Base-by-base conservation (phyloP, 2,797 vertebrate genomes). In the Botia kubotai region DNA sequence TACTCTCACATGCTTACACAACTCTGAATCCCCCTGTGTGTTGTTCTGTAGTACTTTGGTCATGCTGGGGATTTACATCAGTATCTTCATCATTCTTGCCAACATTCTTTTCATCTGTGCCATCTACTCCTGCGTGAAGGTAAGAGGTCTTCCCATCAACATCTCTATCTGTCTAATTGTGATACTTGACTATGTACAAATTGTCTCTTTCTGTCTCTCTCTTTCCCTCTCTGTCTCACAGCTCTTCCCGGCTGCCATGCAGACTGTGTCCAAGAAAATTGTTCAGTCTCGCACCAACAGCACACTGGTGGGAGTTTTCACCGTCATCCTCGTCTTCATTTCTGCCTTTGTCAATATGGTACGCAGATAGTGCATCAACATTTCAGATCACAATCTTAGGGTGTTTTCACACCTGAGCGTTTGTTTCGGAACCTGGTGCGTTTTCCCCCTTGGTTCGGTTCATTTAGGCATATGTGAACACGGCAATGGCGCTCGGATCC, bases 321-420 rank as follows among this genome's bases (percentile, higher is more conserved):
- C 94, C 72, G 93, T 98, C 62, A 92, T 97, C 90, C 95, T 98
- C 0, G 96, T 98, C 89, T 98, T 98, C 86, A 89, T 95, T 82
- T 95, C 97, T 16, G 96, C 97, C 89, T 94, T 97, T 0, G 87
- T 96, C 88, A 98, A 95, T 90, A 97, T 98, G 96, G 97, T 98
- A 83, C 1, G 62, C 26, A 79, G 39, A 67, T 63, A 50, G 43
- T 53, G 68, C 50, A 10, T 72, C 68, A 29, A 36, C 33, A n/a
- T 39, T 79, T 72, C 14, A 65, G 29, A 14, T 72, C 36, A 72
- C 77, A 79, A 58, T 43, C 13, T 26, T 16, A 36, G 23, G 23
- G 23, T 26, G 23, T 26, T 26, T 26, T 26, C 23, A 26, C 23
- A 26, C 23, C 23, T 26, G 23, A 26, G 23, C 23, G 2, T 1